Base-by-base conservation (phyloP, 2,797 vertebrate genomes). In the Falco rusticolus region DNA sequence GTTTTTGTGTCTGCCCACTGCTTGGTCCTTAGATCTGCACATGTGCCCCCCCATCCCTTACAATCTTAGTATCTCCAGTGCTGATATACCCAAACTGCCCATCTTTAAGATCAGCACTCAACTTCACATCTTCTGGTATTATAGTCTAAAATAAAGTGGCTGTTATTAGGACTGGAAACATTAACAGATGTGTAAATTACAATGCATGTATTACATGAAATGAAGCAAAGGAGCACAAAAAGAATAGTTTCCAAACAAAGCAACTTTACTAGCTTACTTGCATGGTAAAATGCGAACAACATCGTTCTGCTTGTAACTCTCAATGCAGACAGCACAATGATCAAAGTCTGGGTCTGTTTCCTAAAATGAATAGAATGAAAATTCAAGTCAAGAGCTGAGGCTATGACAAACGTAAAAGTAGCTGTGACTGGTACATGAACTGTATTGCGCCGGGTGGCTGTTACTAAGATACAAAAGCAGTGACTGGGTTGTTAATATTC, bases 301-400 rank as follows among this genome's bases (percentile, higher is more conserved):
- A 50, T 99, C 99, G 3, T 99, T 99, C 66, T 99, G 99, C 96
- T 99, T 99, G 97, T 99, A 99, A 43, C 99, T 99, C 96, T 99
- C 99, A 50, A 99, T 99, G 96, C 99, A 99, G 87, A 99, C 99
- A 2, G 99, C 99, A 94, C 99, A 99, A 94, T 99, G 99, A 97
- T 99, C 99, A 91, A 99, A 99, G 97, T 99, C 99, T 47, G 99
- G 99, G 88, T 99, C 99, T 8, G 99, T 99, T 97, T 99, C 99
- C 99, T 99, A 97, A 72, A 98, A 97, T 22, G 86, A 96, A 97
- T 1, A 97, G 82, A 94, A 96, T 10, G 87, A 96, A 71, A 96
- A 96, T 84, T 81, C 66, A 70, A 96, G 81, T 97, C 92, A 97
- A 78, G 85, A 96, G 71, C 19, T 51, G 84, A 81, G 76, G 54